These are phyloP conservation scores for Anastatus disparis DNA, from an alignment of 1,140 invertebrate genomes.

Conservation along the genomic window DNA sequence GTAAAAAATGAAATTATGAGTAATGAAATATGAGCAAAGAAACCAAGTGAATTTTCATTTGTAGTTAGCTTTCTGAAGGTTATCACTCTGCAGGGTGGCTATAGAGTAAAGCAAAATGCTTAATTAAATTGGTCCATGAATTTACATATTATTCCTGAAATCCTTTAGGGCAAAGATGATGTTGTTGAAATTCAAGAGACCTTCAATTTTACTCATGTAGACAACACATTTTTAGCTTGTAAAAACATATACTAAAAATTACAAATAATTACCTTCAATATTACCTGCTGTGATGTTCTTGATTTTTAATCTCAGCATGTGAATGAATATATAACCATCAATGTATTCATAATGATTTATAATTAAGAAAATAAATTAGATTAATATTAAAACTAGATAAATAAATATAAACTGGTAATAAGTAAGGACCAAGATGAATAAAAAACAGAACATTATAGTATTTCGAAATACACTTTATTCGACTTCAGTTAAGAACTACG, in stretches of 20 bases:
- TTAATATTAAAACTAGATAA: too few relatives aligned
- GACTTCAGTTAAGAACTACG: conserved; percentile 66
- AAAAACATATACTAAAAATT: conserved; percentile 6
- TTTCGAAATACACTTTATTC: conserved; percentile 67
- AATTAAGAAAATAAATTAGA: too few relatives aligned
- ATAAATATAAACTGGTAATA: too few relatives aligned
- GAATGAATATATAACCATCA: background rate
- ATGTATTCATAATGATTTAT: too few relatives aligned
- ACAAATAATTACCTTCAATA: conserved; percentile 17
- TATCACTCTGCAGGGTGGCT: conserved; percentile 14
- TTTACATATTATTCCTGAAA: conserved; percentile 59
- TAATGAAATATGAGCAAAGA: too few relatives aligned
- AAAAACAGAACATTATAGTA: conserved; percentile 14
- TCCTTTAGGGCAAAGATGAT: conserved; percentile 56
- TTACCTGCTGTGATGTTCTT: background rate
- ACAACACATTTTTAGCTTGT: conserved; percentile 3
- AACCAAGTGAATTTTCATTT: conserved; percentile 43
- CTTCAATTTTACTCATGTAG: conserved; percentile 31
- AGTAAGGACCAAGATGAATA: too few relatives aligned
- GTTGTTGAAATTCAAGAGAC: conserved; percentile 58
- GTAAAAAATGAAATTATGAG: background rate
- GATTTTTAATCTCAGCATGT: background rate
- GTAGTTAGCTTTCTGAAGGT: background rate
- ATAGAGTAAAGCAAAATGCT: conserved; percentile 46
- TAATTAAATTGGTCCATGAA: conserved; percentile 66